Conservation (phyloP, 2,797 vertebrate genomes). For the Anas bernieri region DNA sequence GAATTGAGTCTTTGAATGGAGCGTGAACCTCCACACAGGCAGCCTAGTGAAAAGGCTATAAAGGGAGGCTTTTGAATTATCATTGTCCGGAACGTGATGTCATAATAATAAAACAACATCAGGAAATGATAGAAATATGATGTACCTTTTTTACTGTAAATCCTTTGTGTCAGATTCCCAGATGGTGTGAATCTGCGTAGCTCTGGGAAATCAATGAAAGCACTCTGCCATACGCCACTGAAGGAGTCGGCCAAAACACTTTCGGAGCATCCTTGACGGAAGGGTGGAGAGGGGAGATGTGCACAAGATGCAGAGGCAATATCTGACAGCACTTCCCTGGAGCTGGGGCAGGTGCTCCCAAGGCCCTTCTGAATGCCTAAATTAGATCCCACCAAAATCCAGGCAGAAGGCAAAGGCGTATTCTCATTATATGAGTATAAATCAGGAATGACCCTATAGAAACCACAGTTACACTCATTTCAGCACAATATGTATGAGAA, state of each 20-base stretch:
- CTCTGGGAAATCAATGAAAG: background rate
- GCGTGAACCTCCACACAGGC: background rate
- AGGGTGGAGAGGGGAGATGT: background rate
- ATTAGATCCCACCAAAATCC: background rate
- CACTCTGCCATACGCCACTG: background rate
- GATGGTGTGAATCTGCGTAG: background rate
- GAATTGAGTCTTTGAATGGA: background rate
- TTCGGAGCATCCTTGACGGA: background rate
- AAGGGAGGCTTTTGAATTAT: constrained; percentile 13
- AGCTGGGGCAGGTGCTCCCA: background rate
- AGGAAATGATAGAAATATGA: constrained; percentile 6
- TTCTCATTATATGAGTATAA: background rate
- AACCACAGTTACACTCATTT: background rate
- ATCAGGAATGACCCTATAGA: background rate
- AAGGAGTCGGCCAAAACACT: background rate
- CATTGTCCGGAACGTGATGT: background rate
- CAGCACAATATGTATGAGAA: background rate
- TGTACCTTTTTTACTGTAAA: constrained; percentile 22
- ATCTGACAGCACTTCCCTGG: background rate
- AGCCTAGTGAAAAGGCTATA: background rate
- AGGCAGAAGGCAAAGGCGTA: background rate
- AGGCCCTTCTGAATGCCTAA: background rate
- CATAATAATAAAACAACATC: constrained; percentile 12
- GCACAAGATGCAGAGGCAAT: background rate
- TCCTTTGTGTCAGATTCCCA: background rate